Base-by-base conservation (phyloP, 2,113 vertebrate genomes). In the Hyperopisus bebe region DNA sequence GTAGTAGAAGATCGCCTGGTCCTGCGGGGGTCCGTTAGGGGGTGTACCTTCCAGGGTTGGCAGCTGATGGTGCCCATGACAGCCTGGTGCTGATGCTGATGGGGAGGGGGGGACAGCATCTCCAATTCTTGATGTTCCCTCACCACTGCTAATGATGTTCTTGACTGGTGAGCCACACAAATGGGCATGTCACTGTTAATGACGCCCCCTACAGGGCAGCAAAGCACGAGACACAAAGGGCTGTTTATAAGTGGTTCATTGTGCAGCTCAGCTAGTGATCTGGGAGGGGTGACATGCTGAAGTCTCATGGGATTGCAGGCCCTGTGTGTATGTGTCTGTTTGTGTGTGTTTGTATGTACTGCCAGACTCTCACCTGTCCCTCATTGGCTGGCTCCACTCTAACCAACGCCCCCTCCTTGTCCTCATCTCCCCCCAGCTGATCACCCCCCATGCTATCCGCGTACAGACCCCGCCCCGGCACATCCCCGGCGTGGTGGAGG, bases 401-500 rank as follows among this genome's bases (percentile, higher is more conserved):
- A 39, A 27, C 50, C 7, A 7, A 31, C 10, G 35, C 35, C 19
- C 86, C 93, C 86, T 90, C 24, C 90, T 90, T 85, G 90, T 83
- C 88, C 89, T 8, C 42, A 85, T 44, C 3, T 90, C 83, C 55
- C 88, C 42, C 19, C 92, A 99, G 98, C 95, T 99, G 94, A 99
- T 99, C 93, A 99, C 98, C 80, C 98, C 98, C 21, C 98, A 99
- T 53, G 98, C 98, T 94, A 99, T 99, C 91, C 97, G 98, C 0
- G 98, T 99, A 93, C 98, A 99, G 95, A 99, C 98, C 19, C 98
- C 98, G 84, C 98, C 98, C 90, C 97, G 98, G 93, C 98, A 99
- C 91, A 99, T 99, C 96, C 98, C 98, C 1, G 98, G 98, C 48
- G 98, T 99, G 91, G 98, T 99, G 92, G 98, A 99, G 95, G 98